Conservation (phyloP, 2,113 vertebrate species). For the Cervus canadensis region DNA sequence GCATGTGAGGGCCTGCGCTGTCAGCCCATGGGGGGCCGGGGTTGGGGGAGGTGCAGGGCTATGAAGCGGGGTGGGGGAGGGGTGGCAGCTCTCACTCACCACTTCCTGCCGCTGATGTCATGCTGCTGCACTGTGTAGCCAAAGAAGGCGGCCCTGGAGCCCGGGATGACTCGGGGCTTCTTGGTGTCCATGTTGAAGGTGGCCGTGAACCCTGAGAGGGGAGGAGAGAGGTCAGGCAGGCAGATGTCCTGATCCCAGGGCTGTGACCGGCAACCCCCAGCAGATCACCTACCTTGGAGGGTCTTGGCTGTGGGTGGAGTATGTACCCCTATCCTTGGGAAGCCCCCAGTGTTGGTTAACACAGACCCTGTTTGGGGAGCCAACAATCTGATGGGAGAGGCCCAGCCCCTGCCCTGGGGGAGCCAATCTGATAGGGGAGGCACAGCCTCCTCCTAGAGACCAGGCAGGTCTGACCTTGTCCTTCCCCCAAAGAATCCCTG, state of each 20-base stretch:
- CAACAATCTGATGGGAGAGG: background rate
- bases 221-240: background rate
- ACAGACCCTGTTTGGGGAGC: background rate
- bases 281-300: background rate
- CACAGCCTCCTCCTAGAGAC: background rate
- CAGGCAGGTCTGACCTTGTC: background rate
- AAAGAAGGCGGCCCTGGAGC: slow-evolving; percentile 91
- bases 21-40: background rate
- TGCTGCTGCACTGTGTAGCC: slow-evolving; percentile 98
- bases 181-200: slow-evolving; percentile 94
- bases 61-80: too few species aligned
- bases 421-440: background rate
- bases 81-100: slow-evolving; percentile 80
- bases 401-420: background rate
- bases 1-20: background rate
- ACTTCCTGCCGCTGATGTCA: slow-evolving; percentile 90
- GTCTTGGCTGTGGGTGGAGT: background rate
- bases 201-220: slow-evolving; percentile 81
- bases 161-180: slow-evolving; percentile 87
- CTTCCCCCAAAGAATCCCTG: rapidly evolving
- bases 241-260: background rate
- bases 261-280: rapidly evolving
- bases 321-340: background rate
- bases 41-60: background rate
- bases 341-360: background rate